Percentiles rank a stretch among this genome's conserved stretches.
Evolutionary conservation across 1,140 invertebrate genomes (phyloP).

Genomic region (Chironomus tepperi): DNA sequence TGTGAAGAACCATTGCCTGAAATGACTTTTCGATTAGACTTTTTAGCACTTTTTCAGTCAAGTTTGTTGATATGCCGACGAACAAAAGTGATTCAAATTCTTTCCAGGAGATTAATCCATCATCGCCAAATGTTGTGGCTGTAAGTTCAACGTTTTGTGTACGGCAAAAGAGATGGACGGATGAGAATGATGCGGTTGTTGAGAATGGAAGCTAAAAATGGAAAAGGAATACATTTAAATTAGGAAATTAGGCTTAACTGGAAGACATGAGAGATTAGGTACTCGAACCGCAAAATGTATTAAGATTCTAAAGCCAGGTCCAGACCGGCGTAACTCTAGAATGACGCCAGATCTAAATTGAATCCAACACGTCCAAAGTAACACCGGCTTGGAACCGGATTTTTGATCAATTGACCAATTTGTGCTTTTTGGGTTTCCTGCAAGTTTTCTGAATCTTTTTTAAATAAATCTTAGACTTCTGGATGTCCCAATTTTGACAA

Average conservation of each 20-base stretch:
- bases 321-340: too few relatives aligned
- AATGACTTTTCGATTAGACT: slow-evolving; percentile 57
- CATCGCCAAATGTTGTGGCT: slow-evolving; percentile 51
- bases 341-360: too few relatives aligned
- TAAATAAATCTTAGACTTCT: too few relatives aligned
- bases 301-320: too few relatives aligned
- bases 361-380: too few relatives aligned
- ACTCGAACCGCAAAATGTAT: too few relatives aligned
- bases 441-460: too few relatives aligned
- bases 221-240: neutral
- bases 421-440: too few relatives aligned
- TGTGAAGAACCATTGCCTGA: slow-evolving; percentile 57
- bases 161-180: slow-evolving; percentile 74
- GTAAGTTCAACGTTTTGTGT: slow-evolving; percentile 57
- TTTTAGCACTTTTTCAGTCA: slow-evolving; percentile 45
- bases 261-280: too few relatives aligned
- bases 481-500: too few relatives aligned
- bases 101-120: slow-evolving; percentile 65
- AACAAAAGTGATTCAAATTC: slow-evolving; percentile 51
- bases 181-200: slow-evolving; percentile 69
- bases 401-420: too few relatives aligned
- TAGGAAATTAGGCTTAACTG: slow-evolving; percentile 21
- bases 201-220: slow-evolving; percentile 63
- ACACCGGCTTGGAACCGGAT: too few relatives aligned
- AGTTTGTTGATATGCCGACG: slow-evolving; percentile 51